Conservation (phyloP, 2,888 invertebrate genomes). For the Cantharis lateralis region DNA sequence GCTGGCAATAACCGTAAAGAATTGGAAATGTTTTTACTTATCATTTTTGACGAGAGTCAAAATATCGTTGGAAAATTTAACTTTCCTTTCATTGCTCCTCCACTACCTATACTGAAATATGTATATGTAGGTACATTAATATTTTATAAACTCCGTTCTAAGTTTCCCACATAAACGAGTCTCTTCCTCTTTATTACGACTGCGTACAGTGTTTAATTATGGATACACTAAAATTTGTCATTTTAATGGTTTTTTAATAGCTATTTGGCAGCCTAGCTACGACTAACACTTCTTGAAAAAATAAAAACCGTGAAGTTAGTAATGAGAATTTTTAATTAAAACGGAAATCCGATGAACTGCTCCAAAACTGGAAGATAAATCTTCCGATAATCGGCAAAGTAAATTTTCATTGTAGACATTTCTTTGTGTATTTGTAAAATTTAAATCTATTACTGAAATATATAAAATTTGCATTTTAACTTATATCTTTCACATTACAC, state of each 20-base stretch:
- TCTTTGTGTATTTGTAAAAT: too few species aligned
- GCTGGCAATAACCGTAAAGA: background rate
- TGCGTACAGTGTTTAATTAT: background rate
- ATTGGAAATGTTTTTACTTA: background rate
- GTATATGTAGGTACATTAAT: background rate
- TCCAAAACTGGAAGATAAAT: too few species aligned
- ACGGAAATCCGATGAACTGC: too few species aligned
- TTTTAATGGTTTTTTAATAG: background rate
- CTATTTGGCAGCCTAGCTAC: background rate
- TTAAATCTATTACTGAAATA: too few species aligned
- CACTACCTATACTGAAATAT: background rate
- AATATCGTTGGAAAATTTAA: background rate
- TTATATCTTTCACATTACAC: background rate
- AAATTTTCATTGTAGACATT: too few species aligned
- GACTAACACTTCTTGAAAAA: background rate
- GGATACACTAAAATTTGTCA: background rate
- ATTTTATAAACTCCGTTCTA: background rate
- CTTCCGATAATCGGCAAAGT: too few species aligned
- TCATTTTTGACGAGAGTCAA: background rate
- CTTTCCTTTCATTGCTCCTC: background rate
- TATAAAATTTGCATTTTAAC: background rate
- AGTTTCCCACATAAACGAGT: background rate
- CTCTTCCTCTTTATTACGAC: background rate
- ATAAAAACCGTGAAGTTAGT: background rate
- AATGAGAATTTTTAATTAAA: background rate